Evolutionary conservation across 30 jellyfish, hydroid and myxozoan species (phyloP), one percentile per base, ranked within the genome.

Genomic region (Cassiopea xamachana): DNA sequence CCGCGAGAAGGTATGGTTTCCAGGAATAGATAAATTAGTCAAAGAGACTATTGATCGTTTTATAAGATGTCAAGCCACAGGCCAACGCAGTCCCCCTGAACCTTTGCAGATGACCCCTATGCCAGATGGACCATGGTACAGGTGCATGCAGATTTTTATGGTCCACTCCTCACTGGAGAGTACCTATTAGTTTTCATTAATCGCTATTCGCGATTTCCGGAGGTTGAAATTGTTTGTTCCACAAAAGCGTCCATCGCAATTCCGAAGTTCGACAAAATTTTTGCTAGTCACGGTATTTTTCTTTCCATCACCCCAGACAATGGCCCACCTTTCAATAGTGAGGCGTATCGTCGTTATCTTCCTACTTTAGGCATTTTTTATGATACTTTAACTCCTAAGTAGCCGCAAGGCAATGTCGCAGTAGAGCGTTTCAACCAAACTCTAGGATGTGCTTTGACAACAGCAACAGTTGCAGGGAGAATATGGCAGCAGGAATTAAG

Each of bases 201-300:
- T 69, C 49, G 69, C 16, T 89, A 89, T 51, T 89, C 92, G 75
- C 50, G 93, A 75, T 89, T 7, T 69, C 96, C 94, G 64, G 93
- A 51, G 43, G 96, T 81, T 13, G 93, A 89, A 51, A 58, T 78
- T 60, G 92, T 79, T 8, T 16, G 44, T 7, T 44, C 96, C 14
- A 89, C 96, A 7, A 17, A 79, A 45, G 93, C 87, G 12, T 61
- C 62, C 15, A 80, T 94, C 17, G 73, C 50, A 18, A 58, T 89
- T 48, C 81, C 94, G 49, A 47, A 81, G 85, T 50, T 81, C 18
- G 80, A 77, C 61, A 14, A 39, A 9, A 77, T 77, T 14, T 77
- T 77, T 46, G 87, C 77, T 7, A 60, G 76, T 14, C 87, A 69
- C 45, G 89, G 96, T 45, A 81, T 80, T n/a, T 88, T 81, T 48